Evolutionary conservation across 2,797 vertebrate species (phyloP), one percentile per base, ranked within the genome.

Genomic region (Heterohyrax brucei): DNA sequence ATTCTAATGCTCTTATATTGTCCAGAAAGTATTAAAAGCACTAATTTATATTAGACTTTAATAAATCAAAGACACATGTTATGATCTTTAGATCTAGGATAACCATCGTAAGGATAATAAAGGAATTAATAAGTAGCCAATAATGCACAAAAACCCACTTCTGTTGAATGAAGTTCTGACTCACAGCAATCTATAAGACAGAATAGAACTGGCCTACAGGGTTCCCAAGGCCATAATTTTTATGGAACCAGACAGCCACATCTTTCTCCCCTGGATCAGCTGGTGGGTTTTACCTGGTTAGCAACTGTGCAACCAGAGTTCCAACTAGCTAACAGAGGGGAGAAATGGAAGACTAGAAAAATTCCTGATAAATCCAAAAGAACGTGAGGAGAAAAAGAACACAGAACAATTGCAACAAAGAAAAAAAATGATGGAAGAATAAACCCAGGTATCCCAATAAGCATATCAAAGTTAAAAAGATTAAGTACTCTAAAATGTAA

Each of bases 381-480:
- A 56, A 56, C 13, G 53, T 16, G 59, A 88, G 22, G 22, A 7
- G 46, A 21, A 61, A 83, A 81, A 83, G 61, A 94, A 89, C 68
- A 89, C 39, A 46, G 92, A 89, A 70, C 21, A 94, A 89, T 50
- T 59, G 3, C 46, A 89, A 88, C 12, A 62, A 48, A 68, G 62
- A 77, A 77, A 89, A 39, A 30, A 64, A 64, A 93, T 66, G 53
- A 82, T 10, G 78, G 70, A 70, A 22, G 10, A 77, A 77, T 77
- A 89, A 89, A 33, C 62, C 53, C 87, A 77, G 48, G 33, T 83
- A 70, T 94, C 22, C 48, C 39, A 61, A 39, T 76, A 76, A 91
- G 78, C 50, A 5, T 87, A 80, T 77, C 77, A 77, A 64, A 89
- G 77, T 7, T 64, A 83, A 77, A 77, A 16, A 83, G 61, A 93